A percentile compares a stretch with the other conserved stretches of the same genome.
These are phyloP conservation scores for Pygathrix nemaeus DNA, from an alignment of 2,113 vertebrate species.

Conservation along the genomic window DNA sequence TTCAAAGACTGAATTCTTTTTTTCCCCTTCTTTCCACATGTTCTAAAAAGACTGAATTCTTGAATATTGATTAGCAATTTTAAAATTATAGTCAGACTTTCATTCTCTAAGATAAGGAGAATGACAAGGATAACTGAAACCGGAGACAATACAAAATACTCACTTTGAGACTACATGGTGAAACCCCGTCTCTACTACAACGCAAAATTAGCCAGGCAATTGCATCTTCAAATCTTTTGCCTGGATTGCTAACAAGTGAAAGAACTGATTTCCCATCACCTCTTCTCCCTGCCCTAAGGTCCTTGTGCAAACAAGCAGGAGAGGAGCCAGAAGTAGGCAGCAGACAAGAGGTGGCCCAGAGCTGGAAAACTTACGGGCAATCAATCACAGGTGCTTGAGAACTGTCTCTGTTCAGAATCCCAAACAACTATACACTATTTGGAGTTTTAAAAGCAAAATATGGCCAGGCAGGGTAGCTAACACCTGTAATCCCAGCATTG, in stretches of 20 bases:
- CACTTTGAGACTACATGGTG: neutral
- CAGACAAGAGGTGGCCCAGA: neutral
- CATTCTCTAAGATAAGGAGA: conserved; percentile 28
- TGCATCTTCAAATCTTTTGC: neutral
- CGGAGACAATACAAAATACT: conserved; percentile 13
- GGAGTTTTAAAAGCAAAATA: conserved; percentile 21
- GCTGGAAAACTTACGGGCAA: neutral
- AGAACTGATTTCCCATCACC: neutral
- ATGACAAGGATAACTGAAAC: conserved; percentile 37
- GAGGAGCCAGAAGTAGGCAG: neutral
- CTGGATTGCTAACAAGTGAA: neutral
- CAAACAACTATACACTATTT: neutral
- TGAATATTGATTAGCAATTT: conserved; percentile 11
- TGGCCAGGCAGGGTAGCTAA: no score
- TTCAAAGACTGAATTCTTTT: conserved; percentile 19
- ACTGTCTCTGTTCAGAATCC: neutral
- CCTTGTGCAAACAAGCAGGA: neutral
- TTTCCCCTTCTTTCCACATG: no score
- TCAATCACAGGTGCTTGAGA: neutral
- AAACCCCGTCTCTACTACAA: no score
- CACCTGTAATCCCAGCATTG: no score
- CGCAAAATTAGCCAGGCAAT: no score
- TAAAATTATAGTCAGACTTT: conserved; percentile 19
- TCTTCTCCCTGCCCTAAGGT: conserved; percentile 1
- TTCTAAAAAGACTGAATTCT: neutral